These are phyloP conservation scores for Rhinoraja longicauda DNA, from an alignment of 2,797 vertebrate genomes.

Conservation along the genomic window DNA sequence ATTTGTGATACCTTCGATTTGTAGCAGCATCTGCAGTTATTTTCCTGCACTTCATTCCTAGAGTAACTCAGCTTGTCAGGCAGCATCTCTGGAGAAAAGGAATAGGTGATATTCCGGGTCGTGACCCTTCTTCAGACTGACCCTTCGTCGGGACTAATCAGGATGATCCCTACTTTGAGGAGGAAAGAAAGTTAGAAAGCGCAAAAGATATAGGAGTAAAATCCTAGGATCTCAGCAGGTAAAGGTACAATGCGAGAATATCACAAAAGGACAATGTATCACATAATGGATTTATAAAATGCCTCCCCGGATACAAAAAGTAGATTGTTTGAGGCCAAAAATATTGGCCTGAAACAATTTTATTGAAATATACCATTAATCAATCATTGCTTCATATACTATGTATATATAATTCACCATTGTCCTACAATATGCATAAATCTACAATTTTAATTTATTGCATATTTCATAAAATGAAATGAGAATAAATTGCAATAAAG, in stretches of 20 bases:
- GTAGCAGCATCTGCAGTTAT: too few relatives aligned
- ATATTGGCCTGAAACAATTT: neutral
- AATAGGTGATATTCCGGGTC: too few relatives aligned
- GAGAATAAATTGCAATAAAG: neutral
- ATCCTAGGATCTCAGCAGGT: too few relatives aligned
- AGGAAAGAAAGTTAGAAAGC: too few relatives aligned
- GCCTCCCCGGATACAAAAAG: neutral
- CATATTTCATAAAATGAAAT: neutral
- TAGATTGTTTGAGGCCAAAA: neutral
- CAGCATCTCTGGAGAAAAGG: too few relatives aligned
- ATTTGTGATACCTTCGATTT: too few relatives aligned
- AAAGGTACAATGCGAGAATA: neutral
- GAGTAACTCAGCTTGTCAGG: too few relatives aligned
- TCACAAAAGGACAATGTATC: neutral
- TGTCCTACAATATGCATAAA: neutral
- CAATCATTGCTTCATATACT: neutral
- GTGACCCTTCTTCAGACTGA: too few relatives aligned
- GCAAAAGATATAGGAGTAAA: too few relatives aligned
- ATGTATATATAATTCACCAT: neutral
- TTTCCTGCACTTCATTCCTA: too few relatives aligned
- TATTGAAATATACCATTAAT: neutral
- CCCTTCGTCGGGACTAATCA: too few relatives aligned
- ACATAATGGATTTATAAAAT: neutral
- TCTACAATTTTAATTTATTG: neutral
- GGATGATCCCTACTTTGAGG: too few relatives aligned